phyloP scores from a whole-genome alignment of 92 coral and sea anemone genomes.

The Isaurus tuberculatus region DNA sequence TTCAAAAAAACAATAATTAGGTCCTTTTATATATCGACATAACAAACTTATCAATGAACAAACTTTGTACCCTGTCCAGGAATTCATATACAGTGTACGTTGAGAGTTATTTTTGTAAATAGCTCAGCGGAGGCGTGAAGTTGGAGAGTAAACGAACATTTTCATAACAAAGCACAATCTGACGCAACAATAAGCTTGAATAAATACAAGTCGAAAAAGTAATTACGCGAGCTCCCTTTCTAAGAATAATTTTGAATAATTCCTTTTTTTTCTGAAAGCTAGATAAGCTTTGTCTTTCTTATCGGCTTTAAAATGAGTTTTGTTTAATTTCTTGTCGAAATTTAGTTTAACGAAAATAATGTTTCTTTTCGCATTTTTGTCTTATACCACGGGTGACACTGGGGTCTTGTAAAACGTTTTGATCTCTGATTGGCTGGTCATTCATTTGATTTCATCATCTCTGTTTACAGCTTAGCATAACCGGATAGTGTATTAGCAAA shows the following conservation, averaged over 20 bases:
- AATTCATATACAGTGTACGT: not conserved
- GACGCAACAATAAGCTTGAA: slow-evolving; percentile 18
- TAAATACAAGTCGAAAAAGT: not conserved
- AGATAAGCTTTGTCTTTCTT: not conserved
- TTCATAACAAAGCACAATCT: slow-evolving; percentile 35
- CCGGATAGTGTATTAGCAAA: not conserved
- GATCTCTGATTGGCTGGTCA: slow-evolving; percentile 12
- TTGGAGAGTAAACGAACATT: slow-evolving; percentile 1
- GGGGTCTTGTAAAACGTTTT: slow-evolving; percentile 17
- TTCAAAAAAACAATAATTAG: not conserved
- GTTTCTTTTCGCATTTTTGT: too few relatives aligned
- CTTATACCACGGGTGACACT: not conserved
- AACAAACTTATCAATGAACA: not conserved
- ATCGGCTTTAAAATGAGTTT: not conserved
- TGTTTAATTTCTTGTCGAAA: not conserved
- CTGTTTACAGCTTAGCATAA: not conserved
- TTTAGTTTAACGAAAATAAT: not conserved
- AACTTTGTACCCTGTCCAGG: not conserved
- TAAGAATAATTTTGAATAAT: not conserved
- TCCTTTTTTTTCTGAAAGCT: not conserved
- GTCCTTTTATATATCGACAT: not conserved
- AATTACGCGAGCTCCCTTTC: not conserved
- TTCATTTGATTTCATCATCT: slow-evolving; percentile 23
- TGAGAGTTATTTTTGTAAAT: not conserved
- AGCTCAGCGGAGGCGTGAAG: slow-evolving; percentile 10